Percentiles rank a stretch among this genome's conserved stretches.
phyloP scores from a whole-genome alignment of 2,797 vertebrate species.

The Pangasius larnaudii region DNA sequence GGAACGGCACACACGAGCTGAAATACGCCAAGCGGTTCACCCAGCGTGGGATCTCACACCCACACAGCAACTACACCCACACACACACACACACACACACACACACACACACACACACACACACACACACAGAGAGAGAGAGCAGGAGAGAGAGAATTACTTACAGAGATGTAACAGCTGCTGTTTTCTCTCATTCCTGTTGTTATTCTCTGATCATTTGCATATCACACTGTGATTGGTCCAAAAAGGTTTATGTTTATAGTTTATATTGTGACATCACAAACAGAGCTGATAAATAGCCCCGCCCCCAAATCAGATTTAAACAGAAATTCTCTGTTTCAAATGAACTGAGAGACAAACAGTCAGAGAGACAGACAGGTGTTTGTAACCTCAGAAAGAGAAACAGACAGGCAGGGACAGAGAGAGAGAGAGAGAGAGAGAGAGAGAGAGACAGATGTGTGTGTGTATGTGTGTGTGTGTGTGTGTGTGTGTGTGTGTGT shows the following conservation, averaged over 20 bases:
- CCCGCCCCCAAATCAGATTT: neutral
- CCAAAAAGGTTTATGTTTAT: neutral
- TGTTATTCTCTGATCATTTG: neutral
- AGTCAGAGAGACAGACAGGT: neutral
- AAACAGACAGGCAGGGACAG: too few relatives aligned
- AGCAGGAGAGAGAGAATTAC: neutral
- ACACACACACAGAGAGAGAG: neutral
- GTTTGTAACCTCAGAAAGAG: too few relatives aligned
- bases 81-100: slow-evolving; percentile 33
- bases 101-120: slow-evolving; percentile 18
- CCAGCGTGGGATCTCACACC: slow-evolving; percentile 91
- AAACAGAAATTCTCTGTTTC: neutral
- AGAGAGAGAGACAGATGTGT: too few relatives aligned
- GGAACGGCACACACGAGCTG: slow-evolving; percentile 93
- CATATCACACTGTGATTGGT: neutral
- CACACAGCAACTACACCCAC: slow-evolving; percentile 86
- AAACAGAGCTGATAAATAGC: neutral
- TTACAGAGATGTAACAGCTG: neutral
- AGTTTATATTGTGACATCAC: neutral
- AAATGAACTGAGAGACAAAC: neutral
- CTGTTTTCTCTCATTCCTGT: neutral
- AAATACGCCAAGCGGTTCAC: slow-evolving; percentile 95
- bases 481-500: neutral
- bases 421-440: too few relatives aligned
- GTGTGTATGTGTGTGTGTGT: neutral